phyloP scores from a whole-genome alignment of 2,888 invertebrate genomes.

The Mythimna albipuncta region DNA sequence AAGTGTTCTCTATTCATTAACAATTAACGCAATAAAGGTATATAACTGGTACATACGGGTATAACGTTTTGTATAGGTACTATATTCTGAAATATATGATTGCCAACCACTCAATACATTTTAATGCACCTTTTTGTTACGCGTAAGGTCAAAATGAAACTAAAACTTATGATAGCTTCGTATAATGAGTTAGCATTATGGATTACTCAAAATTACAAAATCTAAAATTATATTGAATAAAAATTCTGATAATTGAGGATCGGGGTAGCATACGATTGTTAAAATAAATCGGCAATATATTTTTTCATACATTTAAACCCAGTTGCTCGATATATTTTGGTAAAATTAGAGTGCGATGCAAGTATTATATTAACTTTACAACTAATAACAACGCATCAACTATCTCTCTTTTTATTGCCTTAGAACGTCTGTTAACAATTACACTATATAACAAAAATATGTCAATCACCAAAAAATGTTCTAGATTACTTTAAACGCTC shows the following conservation, averaged over 20 bases:
- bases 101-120: conserved; percentile 59
- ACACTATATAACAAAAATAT: conserved; percentile 61
- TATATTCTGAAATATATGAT: conserved; percentile 64
- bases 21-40: conserved; percentile 66
- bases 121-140: conserved; percentile 62
- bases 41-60: conserved; percentile 61
- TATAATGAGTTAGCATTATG: conserved; percentile 65
- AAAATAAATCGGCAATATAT: conserved; percentile 60
- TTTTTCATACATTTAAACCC: conserved; percentile 58
- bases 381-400: conserved; percentile 59
- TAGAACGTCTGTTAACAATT: conserved; percentile 59
- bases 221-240: conserved; percentile 62
- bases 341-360: conserved; percentile 47
- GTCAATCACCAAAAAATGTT: conserved; percentile 59
- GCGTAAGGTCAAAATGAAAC: conserved; percentile 65
- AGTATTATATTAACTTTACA: conserved; percentile 51
- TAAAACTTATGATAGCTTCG: conserved; percentile 60
- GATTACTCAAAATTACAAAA: conserved; percentile 62
- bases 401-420: conserved; percentile 61
- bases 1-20: conserved; percentile 62
- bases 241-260: conserved; percentile 56
- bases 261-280: conserved; percentile 60
- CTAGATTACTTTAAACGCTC: conserved; percentile 50
- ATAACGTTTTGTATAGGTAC: conserved; percentile 65
- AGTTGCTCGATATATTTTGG: conserved; percentile 60